phyloP scores from a whole-genome alignment of 2,888 invertebrate genomes.

The Formica aserva region DNA sequence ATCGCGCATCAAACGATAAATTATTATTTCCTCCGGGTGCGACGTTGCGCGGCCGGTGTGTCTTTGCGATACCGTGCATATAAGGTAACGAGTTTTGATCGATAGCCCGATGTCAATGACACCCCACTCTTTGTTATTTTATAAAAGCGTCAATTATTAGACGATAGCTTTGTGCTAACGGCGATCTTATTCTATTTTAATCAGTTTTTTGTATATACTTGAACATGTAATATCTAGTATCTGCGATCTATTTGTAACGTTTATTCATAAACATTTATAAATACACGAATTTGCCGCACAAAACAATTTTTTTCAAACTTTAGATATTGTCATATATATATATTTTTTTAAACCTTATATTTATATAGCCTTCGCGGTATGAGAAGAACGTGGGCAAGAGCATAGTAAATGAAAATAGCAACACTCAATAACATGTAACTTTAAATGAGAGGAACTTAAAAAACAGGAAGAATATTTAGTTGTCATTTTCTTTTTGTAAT shows the following conservation, averaged over 20 bases:
- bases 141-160: conserved; percentile 28
- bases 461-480: not conserved
- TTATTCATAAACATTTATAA: not conserved
- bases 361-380: not conserved
- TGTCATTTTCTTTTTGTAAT: not conserved
- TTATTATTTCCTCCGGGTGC: conserved; percentile 55
- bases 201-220: not conserved
- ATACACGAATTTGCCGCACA: not conserved
- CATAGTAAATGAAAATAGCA: not conserved
- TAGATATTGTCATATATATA: not conserved
- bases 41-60: conserved; percentile 38
- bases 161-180: not conserved
- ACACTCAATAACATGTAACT: not conserved
- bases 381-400: not conserved
- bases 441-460: not conserved
- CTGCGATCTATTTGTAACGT: not conserved
- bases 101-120: conserved; percentile 49
- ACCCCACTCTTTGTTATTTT: conserved; percentile 13
- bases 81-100: conserved; percentile 51
- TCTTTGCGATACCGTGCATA: conserved; percentile 9
- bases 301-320: not conserved
- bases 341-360: not conserved
- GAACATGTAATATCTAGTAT: not conserved
- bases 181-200: conserved; percentile 9
- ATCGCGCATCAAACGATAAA: conserved; percentile 59